A percentile compares a stretch with the other conserved stretches of the same genome.
Evolutionary conservation across 2,797 vertebrate genomes (phyloP).

Genomic region (Clarias fuscus): DNA sequence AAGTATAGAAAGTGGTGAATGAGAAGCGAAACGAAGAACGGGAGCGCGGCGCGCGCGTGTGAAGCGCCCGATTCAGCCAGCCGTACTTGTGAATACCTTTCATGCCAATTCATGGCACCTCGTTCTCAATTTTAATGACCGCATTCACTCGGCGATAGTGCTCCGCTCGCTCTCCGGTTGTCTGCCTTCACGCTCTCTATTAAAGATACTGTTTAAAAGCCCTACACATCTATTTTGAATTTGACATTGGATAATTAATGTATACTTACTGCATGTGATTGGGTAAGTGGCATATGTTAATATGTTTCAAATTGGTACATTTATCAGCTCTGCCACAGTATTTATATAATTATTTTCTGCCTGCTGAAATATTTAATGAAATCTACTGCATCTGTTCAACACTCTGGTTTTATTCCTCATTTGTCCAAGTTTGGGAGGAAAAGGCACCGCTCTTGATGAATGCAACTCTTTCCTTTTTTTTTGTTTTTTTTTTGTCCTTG

Average conservation of each 20-base stretch:
- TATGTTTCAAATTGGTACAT: background rate
- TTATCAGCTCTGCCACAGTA: background rate
- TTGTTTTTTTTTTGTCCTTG: slow-evolving; percentile 51
- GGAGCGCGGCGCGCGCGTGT: too few relatives aligned
- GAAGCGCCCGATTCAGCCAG: too few relatives aligned
- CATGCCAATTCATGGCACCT: background rate
- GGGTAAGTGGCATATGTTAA: background rate
- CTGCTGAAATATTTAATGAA: background rate
- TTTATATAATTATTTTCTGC: background rate
- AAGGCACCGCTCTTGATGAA: background rate
- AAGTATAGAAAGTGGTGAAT: background rate
- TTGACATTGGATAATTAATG: background rate
- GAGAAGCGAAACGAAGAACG: background rate
- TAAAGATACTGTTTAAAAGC: background rate
- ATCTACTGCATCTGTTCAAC: background rate
- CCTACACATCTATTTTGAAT: background rate
- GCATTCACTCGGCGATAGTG: background rate
- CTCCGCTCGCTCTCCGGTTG: background rate
- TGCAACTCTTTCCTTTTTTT: background rate
- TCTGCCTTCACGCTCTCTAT: background rate
- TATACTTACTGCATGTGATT: background rate
- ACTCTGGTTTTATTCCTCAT: background rate
- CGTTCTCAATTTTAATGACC: background rate
- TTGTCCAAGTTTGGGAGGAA: background rate
- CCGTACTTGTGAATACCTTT: too few relatives aligned